phyloP scores from a whole-genome alignment of 2,888 invertebrate species.

The Athripsodes cinereus region DNA sequence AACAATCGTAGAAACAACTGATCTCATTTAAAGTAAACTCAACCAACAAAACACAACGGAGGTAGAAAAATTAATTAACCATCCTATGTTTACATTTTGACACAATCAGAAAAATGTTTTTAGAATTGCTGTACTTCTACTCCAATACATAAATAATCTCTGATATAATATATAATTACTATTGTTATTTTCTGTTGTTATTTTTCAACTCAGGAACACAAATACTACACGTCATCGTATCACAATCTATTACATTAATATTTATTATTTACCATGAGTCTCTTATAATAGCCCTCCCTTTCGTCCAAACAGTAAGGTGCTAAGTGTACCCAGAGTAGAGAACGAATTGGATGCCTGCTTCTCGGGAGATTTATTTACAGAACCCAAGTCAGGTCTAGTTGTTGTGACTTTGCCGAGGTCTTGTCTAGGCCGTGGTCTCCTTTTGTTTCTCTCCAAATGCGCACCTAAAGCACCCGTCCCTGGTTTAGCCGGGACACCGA shows the following conservation, averaged over 20 bases:
- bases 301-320: constrained; percentile 74
- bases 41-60: too few species aligned
- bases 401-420: constrained; percentile 28
- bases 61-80: too few species aligned
- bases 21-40: too few species aligned
- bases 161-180: background rate
- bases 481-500: constrained; percentile 57
- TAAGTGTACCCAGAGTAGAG: constrained; percentile 65
- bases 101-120: background rate
- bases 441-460: constrained; percentile 34
- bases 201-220: background rate
- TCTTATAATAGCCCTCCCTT: constrained; percentile 73
- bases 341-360: constrained; percentile 34
- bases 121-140: too few species aligned
- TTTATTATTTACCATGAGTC: background rate
- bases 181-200: too few species aligned
- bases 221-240: background rate
- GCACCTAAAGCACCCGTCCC: constrained; percentile 53
- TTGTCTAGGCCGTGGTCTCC: constrained; percentile 41
- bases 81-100: background rate
- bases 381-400: constrained; percentile 29
- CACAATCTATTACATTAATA: background rate
- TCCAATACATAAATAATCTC: background rate
- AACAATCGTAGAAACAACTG: too few species aligned
- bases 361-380: constrained; percentile 30